Conservation (phyloP, 2,888 invertebrate species). For the Cryptocephalus moraei region DNA sequence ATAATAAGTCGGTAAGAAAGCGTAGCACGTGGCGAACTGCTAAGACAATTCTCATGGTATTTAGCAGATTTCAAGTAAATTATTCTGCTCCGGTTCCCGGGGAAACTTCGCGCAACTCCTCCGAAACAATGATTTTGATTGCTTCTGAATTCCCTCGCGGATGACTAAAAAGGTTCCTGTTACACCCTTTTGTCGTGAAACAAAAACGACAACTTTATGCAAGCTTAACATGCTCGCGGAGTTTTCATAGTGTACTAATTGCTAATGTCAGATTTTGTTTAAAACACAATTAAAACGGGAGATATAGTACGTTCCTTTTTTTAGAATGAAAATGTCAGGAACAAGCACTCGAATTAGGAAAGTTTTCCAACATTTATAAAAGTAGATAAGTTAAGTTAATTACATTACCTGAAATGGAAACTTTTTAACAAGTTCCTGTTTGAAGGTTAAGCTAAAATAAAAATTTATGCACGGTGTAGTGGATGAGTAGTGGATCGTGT, state of each 20-base stretch:
- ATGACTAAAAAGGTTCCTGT: slow-evolving; percentile 23
- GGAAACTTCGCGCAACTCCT: slow-evolving; percentile 25
- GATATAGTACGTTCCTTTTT: too few species aligned
- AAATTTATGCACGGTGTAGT: too few species aligned
- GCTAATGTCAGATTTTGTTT: too few species aligned
- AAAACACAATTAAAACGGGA: too few species aligned
- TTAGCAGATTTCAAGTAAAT: slow-evolving; percentile 32
- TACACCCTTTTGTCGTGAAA: slow-evolving; percentile 20
- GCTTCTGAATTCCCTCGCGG: slow-evolving; percentile 25
- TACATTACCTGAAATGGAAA: too few species aligned
- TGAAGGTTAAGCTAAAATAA: too few species aligned
- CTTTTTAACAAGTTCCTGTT: too few species aligned
- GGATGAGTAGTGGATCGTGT: too few species aligned
- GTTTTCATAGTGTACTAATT: background rate
- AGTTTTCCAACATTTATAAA: too few species aligned
- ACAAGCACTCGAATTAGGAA: too few species aligned
- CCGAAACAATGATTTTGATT: slow-evolving; percentile 33
- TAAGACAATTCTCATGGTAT: slow-evolving; percentile 31
- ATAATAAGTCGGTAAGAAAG: slow-evolving; percentile 12
- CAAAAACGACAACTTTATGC: slow-evolving; percentile 26
- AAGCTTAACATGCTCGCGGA: slow-evolving; percentile 14
- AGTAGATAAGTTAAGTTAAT: too few species aligned
- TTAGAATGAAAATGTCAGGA: too few species aligned
- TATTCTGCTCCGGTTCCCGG: slow-evolving; percentile 25
- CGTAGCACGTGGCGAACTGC: slow-evolving; percentile 24